phyloP scores from a whole-genome alignment of 2,888 invertebrate genomes.

The Andrena bicolor region DNA sequence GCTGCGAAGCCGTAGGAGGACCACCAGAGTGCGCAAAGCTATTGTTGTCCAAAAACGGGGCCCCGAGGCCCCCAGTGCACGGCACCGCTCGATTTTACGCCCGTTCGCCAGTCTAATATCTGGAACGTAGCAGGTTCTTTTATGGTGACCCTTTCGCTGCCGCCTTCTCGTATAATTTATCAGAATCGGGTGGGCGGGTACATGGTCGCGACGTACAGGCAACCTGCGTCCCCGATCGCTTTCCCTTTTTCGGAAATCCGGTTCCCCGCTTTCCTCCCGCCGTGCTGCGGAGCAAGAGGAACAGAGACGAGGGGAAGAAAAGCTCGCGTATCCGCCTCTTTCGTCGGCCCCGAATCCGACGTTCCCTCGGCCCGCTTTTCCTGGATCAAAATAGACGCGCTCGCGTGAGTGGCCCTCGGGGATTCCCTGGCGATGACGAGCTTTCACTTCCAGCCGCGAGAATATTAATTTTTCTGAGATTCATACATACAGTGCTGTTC shows the following conservation, averaged over 20 bases:
- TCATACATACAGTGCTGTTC: too few species aligned
- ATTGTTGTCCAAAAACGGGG: not conserved
- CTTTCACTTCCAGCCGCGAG: not conserved
- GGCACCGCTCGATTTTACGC: slow-evolving; percentile 54
- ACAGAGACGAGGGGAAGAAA: slow-evolving; percentile 39
- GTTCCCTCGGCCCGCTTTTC: slow-evolving; percentile 12
- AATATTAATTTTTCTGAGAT: slow-evolving; percentile 26
- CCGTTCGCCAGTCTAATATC: slow-evolving; percentile 67
- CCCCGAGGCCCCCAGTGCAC: not conserved
- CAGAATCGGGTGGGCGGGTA: slow-evolving; percentile 70
- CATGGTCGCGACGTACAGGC: slow-evolving; percentile 61
- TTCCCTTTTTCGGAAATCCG: slow-evolving; percentile 83
- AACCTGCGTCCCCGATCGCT: slow-evolving; percentile 71
- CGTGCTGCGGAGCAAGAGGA: not conserved
- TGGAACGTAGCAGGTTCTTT: slow-evolving; percentile 79
- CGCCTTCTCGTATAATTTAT: slow-evolving; percentile 74
- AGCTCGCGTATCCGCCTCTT: slow-evolving; percentile 31
- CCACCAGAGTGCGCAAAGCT: slow-evolving; percentile 1
- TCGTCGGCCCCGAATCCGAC: slow-evolving; percentile 23
- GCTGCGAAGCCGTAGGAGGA: not conserved
- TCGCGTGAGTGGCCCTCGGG: not conserved
- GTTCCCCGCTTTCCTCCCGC: slow-evolving; percentile 53
- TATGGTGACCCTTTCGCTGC: slow-evolving; percentile 65
- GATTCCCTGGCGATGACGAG: not conserved
- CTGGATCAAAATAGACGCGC: slow-evolving; percentile 13